phyloP scores from a whole-genome alignment of 2,113 vertebrate genomes.

The Turdus rufiventris region DNA sequence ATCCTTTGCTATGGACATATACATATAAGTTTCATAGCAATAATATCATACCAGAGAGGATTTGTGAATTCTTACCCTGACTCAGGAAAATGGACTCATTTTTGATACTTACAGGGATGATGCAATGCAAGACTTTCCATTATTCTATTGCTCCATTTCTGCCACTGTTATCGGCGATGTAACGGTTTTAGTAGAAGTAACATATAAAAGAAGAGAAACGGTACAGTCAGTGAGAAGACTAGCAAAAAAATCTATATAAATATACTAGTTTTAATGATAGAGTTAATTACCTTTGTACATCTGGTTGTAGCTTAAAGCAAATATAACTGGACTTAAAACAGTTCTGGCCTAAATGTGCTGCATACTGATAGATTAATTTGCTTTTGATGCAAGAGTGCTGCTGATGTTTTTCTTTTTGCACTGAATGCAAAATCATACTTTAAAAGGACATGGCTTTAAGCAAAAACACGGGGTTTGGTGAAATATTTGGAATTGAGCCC shows the following conservation, averaged over 20 bases:
- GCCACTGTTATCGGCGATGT: background rate
- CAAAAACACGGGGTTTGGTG: background rate
- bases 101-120: background rate
- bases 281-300: conserved; percentile 20
- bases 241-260: background rate
- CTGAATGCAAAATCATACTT: background rate
- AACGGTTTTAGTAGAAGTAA: conserved; percentile 2
- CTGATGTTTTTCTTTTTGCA: background rate
- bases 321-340: background rate
- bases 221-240: background rate
- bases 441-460: background rate
- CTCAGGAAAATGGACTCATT: background rate
- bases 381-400: background rate
- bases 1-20: background rate
- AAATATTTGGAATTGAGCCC: background rate
- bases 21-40: background rate
- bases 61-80: background rate
- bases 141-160: background rate
- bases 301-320: conserved; percentile 2
- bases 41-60: background rate
- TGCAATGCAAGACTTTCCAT: background rate
- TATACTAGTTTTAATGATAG: background rate
- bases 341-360: background rate
- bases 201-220: background rate
- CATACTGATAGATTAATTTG: background rate